Base-by-base conservation (phyloP, 1,140 invertebrate genomes). In the Caerostris darwini region DNA sequence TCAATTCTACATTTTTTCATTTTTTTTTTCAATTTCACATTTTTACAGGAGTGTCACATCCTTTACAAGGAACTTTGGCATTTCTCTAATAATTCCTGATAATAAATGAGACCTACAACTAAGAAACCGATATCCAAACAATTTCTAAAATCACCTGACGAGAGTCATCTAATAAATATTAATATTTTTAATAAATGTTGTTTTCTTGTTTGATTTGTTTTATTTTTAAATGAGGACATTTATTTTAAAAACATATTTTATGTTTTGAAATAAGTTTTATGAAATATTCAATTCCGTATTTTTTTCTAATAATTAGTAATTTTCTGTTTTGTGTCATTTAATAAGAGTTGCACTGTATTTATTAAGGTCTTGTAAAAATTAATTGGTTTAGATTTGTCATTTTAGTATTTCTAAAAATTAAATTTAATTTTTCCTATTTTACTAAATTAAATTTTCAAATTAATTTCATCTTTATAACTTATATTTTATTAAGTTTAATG, bases 81-180 rank as follows among this genome's bases (percentile, higher is more conserved):
- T 77, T 77, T 77, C 50, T 53, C 71, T 77, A 34, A 77, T 77
- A 77, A 77, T 34, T 77, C 50, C 12, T 34, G 34, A 77, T 50
- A 50, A 77, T 12, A 77, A 77, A 77, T 77, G 71, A 77, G 71
- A 34, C 14, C 10, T 50, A 50, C 8, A 77, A 14, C 71, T 77
- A 10, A 50, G 71, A 77, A 77, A 77, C 71, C 71, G 71, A 77
- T 77, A 77, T 77, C 50, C 19, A 34, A 77, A 77, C 71, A 77
- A 77, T 50, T 50, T 77, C 12, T 34, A 53, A 77, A 77, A 77
- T 50, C 12, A 12, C 71, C 71, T 12, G 71, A 77, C 34, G 19
- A 77, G 50, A 50, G 34, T 8, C 8, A 50, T 77, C 34, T 34
- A 77, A 77, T 77, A 50, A 77, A 34, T 53, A 77, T 77, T 77